Base-by-base conservation (phyloP, 2,797 vertebrate genomes). In the Adelosebastes latens region DNA sequence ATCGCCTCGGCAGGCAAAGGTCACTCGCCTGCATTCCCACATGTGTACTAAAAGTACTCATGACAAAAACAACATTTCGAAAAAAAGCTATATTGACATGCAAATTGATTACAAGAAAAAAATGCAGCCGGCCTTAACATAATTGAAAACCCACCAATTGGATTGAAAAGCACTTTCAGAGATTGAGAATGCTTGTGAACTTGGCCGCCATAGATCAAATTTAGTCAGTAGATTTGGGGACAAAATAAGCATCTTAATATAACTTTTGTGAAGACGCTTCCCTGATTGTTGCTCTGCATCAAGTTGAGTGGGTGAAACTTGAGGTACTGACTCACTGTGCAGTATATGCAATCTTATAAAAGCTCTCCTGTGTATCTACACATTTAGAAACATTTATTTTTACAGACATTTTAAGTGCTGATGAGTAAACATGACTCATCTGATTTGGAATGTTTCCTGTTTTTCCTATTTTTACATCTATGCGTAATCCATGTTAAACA, bases 401-500 rank as follows among this genome's bases (percentile, higher is more conserved):
- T 39, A 32, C 7, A 46, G 59, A 46, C 24, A 59, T 42, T 42
- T 1, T 52, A 36, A 68, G 34, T 32, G 39, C 52, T 52, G 39
- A 80, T 72, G 66, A 66, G 52, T 55, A 64, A 76, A 68, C 42
- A n/a, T 77, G 70, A 85, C 62, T 87, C 64, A 84, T 76, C 16
- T 27, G 14, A 70, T 64, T 39, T 83, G 69, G 72, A 82, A 64
- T 4, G 1, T 61, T 69, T 67, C 72, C 61, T 4, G 56, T 84
- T 80, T 80, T 66, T 12, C 71, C 24, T 77, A 75, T 84, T 85
- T 87, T 80, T 75, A 64, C 29, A 67, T 79, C n/a, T 6, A 67
- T 75, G 72, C 69, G 66, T 84, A 79, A 79, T 81, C 75, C 66
- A 77, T 67, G 69, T 76, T 42, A 58, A 52, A 75, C 1, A 5